Percentiles rank a stretch among this genome's conserved stretches.
Conservation (phyloP, 2,797 vertebrate genomes). For the Prionace glauca region DNA sequence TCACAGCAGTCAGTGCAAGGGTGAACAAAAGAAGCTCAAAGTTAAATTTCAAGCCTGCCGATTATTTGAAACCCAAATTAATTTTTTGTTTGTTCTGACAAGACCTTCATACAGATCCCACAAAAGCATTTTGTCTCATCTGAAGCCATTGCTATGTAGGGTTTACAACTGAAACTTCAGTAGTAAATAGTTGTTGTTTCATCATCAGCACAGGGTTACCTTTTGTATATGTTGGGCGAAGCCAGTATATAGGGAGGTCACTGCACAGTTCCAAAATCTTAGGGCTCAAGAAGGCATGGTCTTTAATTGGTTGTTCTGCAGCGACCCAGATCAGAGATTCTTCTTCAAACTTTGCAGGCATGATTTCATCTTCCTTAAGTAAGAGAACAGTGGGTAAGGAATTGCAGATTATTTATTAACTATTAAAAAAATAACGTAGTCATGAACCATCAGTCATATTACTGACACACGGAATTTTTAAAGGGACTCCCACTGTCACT, state of each 20-base stretch:
- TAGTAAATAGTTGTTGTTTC: not conserved
- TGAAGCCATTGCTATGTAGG: too few species aligned
- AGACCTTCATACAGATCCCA: not conserved
- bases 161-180: not conserved
- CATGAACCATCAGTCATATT: not conserved
- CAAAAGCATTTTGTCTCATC: not conserved
- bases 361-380: slow-evolving; percentile 75
- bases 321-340: slow-evolving; percentile 79
- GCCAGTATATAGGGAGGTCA: slow-evolving; percentile 82
- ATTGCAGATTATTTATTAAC: not conserved
- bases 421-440: not conserved
- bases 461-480: not conserved
- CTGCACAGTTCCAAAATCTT: slow-evolving; percentile 77
- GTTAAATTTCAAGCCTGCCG: not conserved
- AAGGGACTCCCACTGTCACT: not conserved
- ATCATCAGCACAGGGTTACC: slow-evolving; percentile 55
- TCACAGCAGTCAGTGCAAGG: not conserved
- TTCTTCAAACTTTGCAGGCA: slow-evolving; percentile 79
- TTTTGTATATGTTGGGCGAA: slow-evolving; percentile 71
- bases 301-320: slow-evolving; percentile 72
- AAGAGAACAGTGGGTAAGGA: not conserved
- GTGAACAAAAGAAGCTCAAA: not conserved
- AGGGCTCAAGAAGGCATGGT: slow-evolving; percentile 73
- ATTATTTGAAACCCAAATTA: not conserved
- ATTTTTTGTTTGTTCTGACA: not conserved